These are phyloP conservation scores for Clarias laeviceps DNA, from an alignment of 2,797 vertebrate genomes.

Conservation along the genomic window DNA sequence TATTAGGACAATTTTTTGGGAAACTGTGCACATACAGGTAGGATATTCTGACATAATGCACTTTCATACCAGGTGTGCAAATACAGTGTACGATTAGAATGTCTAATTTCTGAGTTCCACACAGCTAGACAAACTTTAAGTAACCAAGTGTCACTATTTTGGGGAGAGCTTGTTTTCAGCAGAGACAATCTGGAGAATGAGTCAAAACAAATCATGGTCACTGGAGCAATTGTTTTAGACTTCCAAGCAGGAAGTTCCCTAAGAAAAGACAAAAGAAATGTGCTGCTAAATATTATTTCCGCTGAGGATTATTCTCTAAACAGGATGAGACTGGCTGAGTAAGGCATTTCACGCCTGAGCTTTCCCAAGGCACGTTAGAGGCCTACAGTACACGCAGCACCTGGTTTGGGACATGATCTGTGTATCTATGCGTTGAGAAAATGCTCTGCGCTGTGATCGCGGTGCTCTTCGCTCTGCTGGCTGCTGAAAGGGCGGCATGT, in stretches of 20 bases:
- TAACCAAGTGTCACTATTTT: background rate
- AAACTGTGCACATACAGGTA: background rate
- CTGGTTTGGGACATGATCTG: constrained; percentile 38
- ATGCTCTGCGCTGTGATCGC: constrained; percentile 62
- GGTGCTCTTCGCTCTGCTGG: constrained; percentile 47
- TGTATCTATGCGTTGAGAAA: constrained; percentile 52
- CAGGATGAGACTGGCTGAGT: constrained; percentile 67
- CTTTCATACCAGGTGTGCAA: background rate
- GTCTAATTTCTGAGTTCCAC: background rate
- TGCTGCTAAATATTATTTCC: constrained; percentile 66
- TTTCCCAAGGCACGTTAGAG: constrained; percentile 48
- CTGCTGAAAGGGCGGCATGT: constrained; percentile 36
- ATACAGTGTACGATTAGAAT: background rate
- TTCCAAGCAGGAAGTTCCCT: constrained; percentile 64
- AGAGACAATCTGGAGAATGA: constrained; percentile 68
- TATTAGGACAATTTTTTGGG: background rate
- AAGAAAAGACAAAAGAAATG: constrained; percentile 57
- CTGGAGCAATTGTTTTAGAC: constrained; percentile 69
- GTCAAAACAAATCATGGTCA: constrained; percentile 66
- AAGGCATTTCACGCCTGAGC: constrained; percentile 49
- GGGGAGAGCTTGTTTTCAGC: constrained; percentile 22
- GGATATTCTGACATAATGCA: background rate
- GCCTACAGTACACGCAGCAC: constrained; percentile 18
- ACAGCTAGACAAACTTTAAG: background rate
- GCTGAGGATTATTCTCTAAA: constrained; percentile 65